A percentile compares a stretch with the other conserved stretches of the same genome.
phyloP scores from a whole-genome alignment of 2,113 vertebrate species.

The Mobula hypostoma region DNA sequence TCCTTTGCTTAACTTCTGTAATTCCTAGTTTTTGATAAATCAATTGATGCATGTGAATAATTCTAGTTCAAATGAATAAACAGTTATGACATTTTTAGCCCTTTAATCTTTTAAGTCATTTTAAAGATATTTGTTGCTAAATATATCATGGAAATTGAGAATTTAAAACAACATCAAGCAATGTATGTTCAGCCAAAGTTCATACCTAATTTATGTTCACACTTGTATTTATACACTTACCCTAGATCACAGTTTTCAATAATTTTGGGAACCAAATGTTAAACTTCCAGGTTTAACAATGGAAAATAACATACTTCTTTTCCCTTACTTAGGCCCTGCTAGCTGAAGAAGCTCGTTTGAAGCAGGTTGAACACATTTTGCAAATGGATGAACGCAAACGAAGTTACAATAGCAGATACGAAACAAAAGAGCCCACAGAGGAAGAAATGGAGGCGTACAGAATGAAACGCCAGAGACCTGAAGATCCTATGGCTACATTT shows the following conservation, averaged over 20 bases:
- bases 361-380: slow-evolving; percentile 76
- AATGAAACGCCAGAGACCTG: slow-evolving; percentile 79
- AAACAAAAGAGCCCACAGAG: slow-evolving; percentile 81
- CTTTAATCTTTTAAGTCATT: neutral
- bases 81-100: neutral
- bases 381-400: slow-evolving; percentile 87
- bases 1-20: neutral
- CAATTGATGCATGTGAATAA: neutral
- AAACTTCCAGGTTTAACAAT: neutral
- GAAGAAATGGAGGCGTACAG: slow-evolving; percentile 96
- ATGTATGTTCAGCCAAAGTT: neutral
- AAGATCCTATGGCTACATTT: slow-evolving; percentile 94
- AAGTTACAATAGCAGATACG: slow-evolving; percentile 75
- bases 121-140: neutral
- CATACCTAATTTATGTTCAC: neutral
- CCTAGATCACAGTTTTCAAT: neutral
- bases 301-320: neutral
- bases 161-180: neutral
- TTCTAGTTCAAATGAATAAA: neutral
- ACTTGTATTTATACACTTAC: neutral
- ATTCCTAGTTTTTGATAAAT: neutral
- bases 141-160: neutral
- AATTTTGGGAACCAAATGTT: neutral
- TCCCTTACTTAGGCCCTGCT: slow-evolving; percentile 68
- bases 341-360: slow-evolving; percentile 83